Percentiles rank a stretch among this genome's conserved stretches.
Evolutionary conservation across 2,797 vertebrate genomes (phyloP).

Genomic region (Cuculus canorus): DNA sequence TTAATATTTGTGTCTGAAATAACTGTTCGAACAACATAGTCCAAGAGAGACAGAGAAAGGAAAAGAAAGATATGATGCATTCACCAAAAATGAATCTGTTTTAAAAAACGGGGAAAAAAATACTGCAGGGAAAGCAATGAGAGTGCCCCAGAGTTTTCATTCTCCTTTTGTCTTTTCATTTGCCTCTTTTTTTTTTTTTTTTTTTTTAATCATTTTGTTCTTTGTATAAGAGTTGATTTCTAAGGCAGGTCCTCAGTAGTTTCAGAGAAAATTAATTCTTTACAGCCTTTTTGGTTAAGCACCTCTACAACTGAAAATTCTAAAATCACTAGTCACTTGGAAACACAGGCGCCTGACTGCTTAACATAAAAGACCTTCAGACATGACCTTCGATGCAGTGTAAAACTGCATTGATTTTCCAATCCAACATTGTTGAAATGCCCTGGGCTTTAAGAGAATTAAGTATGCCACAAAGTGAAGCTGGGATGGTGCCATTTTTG

Average conservation of each 20-base stretch:
- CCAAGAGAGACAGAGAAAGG: neutral
- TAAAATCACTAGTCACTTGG: neutral
- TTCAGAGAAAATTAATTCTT: neutral
- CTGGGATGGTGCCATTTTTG: neutral
- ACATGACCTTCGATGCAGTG: neutral
- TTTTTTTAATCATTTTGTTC: neutral
- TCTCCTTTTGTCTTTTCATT: neutral
- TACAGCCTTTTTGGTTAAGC: neutral
- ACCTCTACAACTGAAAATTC: neutral
- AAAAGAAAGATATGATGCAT: neutral
- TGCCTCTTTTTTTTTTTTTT: neutral
- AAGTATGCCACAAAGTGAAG: neutral
- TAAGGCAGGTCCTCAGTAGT: neutral
- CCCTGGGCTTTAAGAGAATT: constrained; percentile 7
- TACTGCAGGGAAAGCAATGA: neutral
- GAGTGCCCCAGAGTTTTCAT: accelerated
- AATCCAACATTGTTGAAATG: constrained; percentile 7
- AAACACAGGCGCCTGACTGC: neutral
- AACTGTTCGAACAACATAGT: neutral
- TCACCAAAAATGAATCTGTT: neutral
- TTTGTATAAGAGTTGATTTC: neutral
- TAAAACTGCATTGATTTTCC: constrained; percentile 35
- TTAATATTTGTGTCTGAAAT: neutral
- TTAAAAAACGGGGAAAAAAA: neutral
- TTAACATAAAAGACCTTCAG: neutral